These are phyloP conservation scores for Falco columbarius DNA, from an alignment of 2,797 vertebrate species.

Conservation along the genomic window DNA sequence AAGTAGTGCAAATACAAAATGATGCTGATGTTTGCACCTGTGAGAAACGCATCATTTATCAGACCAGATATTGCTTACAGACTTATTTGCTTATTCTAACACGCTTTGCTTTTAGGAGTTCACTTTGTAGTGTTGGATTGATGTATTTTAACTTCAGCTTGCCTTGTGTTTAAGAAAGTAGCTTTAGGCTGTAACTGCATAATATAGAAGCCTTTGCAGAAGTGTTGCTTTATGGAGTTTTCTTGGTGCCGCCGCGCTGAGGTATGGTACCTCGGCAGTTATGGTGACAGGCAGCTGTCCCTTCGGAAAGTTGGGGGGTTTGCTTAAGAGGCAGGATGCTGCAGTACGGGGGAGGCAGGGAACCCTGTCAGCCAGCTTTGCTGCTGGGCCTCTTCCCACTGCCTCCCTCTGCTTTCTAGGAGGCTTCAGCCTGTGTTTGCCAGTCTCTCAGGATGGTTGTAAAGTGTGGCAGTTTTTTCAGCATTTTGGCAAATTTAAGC, in stretches of 20 bases:
- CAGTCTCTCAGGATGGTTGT: rapidly evolving
- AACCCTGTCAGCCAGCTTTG: rapidly evolving
- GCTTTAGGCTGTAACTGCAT: neutral
- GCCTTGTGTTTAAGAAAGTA: neutral
- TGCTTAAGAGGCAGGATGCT: neutral
- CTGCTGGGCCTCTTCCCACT: rapidly evolving
- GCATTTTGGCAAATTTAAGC: neutral
- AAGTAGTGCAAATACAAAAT: slow-evolving; percentile 6
- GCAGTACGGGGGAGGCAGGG: neutral
- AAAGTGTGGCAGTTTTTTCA: neutral
- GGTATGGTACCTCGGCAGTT: rapidly evolving
- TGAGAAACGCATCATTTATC: neutral
- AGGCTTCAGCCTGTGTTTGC: neutral
- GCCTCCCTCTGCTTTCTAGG: neutral
- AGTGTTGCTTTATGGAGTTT: neutral
- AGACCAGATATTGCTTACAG: neutral
- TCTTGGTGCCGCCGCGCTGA: rapidly evolving
- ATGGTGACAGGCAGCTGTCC: neutral
- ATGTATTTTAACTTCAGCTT: neutral
- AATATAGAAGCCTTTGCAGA: neutral
- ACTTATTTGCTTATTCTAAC: neutral
- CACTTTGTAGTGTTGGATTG: neutral
- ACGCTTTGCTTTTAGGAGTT: neutral
- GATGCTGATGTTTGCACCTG: slow-evolving; percentile 31
- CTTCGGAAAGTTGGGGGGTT: rapidly evolving